Percentiles rank a stretch among this genome's conserved stretches.
Evolutionary conservation across 2,888 invertebrate species (phyloP).

Genomic region (Macrosoma leucophasiata): DNA sequence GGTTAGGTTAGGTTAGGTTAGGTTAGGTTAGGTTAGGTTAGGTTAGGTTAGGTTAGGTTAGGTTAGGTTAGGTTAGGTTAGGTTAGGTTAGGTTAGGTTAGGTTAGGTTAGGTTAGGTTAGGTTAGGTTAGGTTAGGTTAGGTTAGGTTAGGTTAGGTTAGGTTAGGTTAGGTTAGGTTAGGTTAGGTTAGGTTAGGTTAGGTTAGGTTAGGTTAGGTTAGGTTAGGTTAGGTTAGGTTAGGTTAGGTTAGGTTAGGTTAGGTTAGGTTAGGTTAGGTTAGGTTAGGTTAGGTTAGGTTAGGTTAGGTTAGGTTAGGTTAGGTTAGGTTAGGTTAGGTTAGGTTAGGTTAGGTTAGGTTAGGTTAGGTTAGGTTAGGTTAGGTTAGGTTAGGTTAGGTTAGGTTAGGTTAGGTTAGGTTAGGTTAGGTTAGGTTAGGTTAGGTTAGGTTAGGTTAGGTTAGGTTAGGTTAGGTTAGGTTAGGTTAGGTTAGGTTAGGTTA

Average conservation of each 20-base stretch:
- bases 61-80: too few species aligned
- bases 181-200: slow-evolving; percentile 19
- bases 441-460: slow-evolving; percentile 18
- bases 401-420: slow-evolving; percentile 23
- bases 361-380: slow-evolving; percentile 25
- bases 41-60: too few species aligned
- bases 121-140: slow-evolving; percentile 18
- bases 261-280: slow-evolving; percentile 23
- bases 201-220: slow-evolving; percentile 20
- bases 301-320: slow-evolving; percentile 19
- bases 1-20: too few species aligned
- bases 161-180: slow-evolving; percentile 17
- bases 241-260: slow-evolving; percentile 24
- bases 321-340: slow-evolving; percentile 24
- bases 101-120: slow-evolving; percentile 18
- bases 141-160: slow-evolving; percentile 19
- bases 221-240: slow-evolving; percentile 24
- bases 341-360: slow-evolving; percentile 24
- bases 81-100: too few species aligned
- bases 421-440: slow-evolving; percentile 19
- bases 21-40: slow-evolving; percentile 15
- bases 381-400: slow-evolving; percentile 26
- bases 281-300: slow-evolving; percentile 22
- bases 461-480: slow-evolving; percentile 20
- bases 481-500: slow-evolving; percentile 23